Evolutionary conservation across 2,888 invertebrate species (phyloP), one percentile per base, ranked within the genome.

Genomic region (Himalopsyche tibetana): DNA sequence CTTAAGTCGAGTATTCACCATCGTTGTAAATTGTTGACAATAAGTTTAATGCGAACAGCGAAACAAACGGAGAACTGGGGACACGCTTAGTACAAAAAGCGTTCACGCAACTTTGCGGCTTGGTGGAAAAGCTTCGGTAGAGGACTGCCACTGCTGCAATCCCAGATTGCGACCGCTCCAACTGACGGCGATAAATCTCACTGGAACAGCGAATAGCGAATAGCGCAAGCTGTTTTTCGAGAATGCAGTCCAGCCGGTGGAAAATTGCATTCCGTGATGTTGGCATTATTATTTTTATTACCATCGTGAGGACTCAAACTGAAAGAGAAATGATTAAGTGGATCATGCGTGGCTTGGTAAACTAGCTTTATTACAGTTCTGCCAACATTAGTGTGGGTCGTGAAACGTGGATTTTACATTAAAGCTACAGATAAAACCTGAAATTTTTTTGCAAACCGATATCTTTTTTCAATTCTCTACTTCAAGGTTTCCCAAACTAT

Each of bases 121-220:
- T 19, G 19, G 9, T 74, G 74, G 74, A 74, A 74, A 74, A 74
- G 38, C 74, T 74, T 12, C 36, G 15, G 42, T 15, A 8, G 40
- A 45, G 2, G 28, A 51, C n/a, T 45, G 80, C 42, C 11, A 45
- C 42, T 11, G 80, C 80, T 1, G 17, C n/a, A 69, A 19, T 28
- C 12, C 19, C 63, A 19, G 19, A 63, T 63, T 63, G 63, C 63
- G 63, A 19, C 19, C 28, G 69, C 28, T 36, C 69, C n/a, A 19
- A 80, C 19, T 45, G 17, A 9, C 42, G 69, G 69, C 11, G 80
- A 51, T 85, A 85, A 85, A 85, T 85, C 85, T 82, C 2, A 5
- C 36, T 19, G 38, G 15, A 45, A 82, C 74, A 69, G 45, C 82
- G 19, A 63, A 85, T 85, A 85, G 74, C 74, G 38, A 36, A 38